Percentiles rank a stretch among this genome's conserved stretches.
phyloP scores from a whole-genome alignment of 2,113 vertebrate species.

The Brachionichthys hirsutus region DNA sequence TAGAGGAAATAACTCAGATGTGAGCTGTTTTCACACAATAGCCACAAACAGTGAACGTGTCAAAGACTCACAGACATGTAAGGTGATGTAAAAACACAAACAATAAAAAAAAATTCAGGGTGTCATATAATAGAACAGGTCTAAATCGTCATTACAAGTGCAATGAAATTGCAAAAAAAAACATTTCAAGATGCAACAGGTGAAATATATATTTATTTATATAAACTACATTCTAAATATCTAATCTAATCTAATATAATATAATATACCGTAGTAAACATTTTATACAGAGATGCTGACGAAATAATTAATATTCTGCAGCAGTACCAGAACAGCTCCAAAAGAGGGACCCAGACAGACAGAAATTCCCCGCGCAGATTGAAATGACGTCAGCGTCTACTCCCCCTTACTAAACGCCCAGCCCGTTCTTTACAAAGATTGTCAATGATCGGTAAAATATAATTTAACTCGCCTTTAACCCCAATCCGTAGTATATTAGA shows the following conservation, averaged over 20 bases:
- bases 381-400: constrained; percentile 64
- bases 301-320: background rate
- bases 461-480: no score
- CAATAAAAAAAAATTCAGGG: no score
- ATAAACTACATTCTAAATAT: no score
- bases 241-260: no score
- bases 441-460: background rate
- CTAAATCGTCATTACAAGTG: no score
- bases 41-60: constrained; percentile 14
- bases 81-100: background rate
- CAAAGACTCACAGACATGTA: background rate
- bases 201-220: background rate
- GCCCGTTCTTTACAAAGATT: constrained; percentile 29
- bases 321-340: background rate
- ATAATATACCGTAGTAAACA: no score
- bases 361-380: constrained; percentile 50
- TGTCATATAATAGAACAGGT: no score
- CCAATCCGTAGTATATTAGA: no score
- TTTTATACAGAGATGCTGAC: background rate
- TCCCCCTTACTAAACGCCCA: constrained; percentile 29
- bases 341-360: constrained; percentile 32
- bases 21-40: constrained; percentile 28
- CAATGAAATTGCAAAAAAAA: no score
- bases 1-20: constrained; percentile 29
- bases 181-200: no score